Evolutionary conservation across 2,888 invertebrate genomes (phyloP).

Genomic region (Troides helena): DNA sequence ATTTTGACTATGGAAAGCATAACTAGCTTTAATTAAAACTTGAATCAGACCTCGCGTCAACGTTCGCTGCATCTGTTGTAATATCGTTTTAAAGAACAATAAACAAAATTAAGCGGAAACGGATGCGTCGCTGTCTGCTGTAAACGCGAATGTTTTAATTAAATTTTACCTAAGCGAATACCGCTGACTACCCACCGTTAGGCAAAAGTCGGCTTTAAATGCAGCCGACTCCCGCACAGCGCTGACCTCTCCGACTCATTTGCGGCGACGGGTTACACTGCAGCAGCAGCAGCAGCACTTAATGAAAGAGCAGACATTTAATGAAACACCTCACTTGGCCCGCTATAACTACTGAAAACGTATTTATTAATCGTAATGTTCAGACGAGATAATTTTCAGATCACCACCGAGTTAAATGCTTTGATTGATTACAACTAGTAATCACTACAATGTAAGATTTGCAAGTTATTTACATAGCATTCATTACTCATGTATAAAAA

Average conservation of each 20-base stretch:
- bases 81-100: conserved; percentile 13
- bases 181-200: conserved; percentile 22
- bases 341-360: conserved; percentile 13
- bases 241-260: conserved; percentile 32
- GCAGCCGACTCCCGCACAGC: conserved; percentile 18
- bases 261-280: conserved; percentile 27
- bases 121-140: conserved; percentile 9
- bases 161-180: conserved; percentile 20
- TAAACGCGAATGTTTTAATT: conserved; percentile 22
- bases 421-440: no score
- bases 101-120: conserved; percentile 9
- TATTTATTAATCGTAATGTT: background rate
- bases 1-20: no score
- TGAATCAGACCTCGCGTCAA: background rate
- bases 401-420: no score
- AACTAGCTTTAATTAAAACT: background rate
- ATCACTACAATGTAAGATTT: no score
- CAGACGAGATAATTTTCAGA: no score
- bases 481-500: no score
- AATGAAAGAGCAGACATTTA: conserved; percentile 32
- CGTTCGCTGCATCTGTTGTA: conserved; percentile 1
- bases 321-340: conserved; percentile 29
- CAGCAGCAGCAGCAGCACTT: conserved; percentile 17
- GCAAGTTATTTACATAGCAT: no score
- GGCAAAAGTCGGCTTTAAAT: conserved; percentile 26